Percentiles rank a stretch among this genome's conserved stretches.
Conservation (phyloP, 2,113 vertebrate species). For the Coturnix japonica region DNA sequence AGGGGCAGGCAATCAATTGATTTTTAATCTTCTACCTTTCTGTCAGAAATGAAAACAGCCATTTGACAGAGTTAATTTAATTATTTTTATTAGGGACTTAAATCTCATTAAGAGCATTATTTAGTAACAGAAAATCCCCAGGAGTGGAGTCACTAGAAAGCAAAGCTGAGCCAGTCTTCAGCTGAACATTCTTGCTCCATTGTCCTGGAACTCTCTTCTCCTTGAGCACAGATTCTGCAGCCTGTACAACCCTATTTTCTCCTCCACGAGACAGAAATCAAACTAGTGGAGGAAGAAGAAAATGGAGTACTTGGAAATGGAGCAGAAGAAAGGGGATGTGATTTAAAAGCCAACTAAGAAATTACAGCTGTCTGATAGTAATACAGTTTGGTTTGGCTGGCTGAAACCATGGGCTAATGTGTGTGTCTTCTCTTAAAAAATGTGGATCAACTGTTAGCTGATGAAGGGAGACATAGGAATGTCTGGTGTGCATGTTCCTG, state of each 20-base stretch:
- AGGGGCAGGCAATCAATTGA: background rate
- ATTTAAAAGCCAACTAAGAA: background rate
- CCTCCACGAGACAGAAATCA: background rate
- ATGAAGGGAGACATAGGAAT: background rate
- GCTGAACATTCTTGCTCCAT: background rate
- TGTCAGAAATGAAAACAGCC: constrained; percentile 28
- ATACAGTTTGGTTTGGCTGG: background rate
- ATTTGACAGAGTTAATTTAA: constrained; percentile 19
- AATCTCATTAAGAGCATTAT: constrained; percentile 27
- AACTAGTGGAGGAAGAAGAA: background rate
- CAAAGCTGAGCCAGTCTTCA: background rate
- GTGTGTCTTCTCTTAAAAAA: background rate
- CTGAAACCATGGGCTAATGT: background rate
- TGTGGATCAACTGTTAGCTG: background rate
- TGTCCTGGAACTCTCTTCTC: background rate
- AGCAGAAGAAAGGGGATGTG: background rate
- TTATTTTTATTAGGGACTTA: constrained; percentile 42
- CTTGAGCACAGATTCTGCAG: background rate
- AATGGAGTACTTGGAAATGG: rapidly evolving
- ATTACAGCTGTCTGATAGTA: background rate
- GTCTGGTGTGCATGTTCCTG: background rate
- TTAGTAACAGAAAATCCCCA: constrained; percentile 24
- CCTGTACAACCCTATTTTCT: background rate
- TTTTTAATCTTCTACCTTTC: constrained; percentile 3
- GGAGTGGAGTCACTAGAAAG: background rate